phyloP scores from a whole-genome alignment of 1,140 invertebrate species.

The Tigriopus japonicus region DNA sequence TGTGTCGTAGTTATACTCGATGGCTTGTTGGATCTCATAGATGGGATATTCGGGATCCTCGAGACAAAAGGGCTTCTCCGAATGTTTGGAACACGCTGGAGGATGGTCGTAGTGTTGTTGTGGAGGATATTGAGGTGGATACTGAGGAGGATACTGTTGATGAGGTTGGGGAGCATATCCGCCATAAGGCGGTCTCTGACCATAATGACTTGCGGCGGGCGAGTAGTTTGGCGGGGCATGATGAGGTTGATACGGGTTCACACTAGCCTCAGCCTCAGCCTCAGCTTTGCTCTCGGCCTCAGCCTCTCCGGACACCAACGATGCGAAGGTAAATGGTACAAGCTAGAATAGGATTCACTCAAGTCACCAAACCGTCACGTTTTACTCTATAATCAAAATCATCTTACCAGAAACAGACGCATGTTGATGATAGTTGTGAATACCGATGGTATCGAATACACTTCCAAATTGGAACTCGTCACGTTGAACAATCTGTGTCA shows the following conservation, averaged over 20 bases:
- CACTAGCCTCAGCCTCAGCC: no score
- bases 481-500: no score
- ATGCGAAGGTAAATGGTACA: no score
- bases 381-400: no score
- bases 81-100: conserved; percentile 5
- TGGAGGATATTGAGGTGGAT: neutral
- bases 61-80: conserved; percentile 16
- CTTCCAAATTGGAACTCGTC: no score
- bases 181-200: neutral
- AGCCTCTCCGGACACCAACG: no score
- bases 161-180: neutral
- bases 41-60: conserved; percentile 18
- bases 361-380: no score
- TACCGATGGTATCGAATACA: no score
- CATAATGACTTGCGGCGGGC: neutral
- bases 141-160: neutral
- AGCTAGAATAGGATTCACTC: no score
- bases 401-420: no score
- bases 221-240: neutral
- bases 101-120: neutral
- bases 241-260: neutral
- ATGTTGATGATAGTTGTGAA: no score
- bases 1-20: conserved; percentile 17
- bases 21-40: conserved; percentile 16
- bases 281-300: no score